Evolutionary conservation across 2,888 invertebrate genomes (phyloP).

Genomic region (Drosophila ustulata): DNA sequence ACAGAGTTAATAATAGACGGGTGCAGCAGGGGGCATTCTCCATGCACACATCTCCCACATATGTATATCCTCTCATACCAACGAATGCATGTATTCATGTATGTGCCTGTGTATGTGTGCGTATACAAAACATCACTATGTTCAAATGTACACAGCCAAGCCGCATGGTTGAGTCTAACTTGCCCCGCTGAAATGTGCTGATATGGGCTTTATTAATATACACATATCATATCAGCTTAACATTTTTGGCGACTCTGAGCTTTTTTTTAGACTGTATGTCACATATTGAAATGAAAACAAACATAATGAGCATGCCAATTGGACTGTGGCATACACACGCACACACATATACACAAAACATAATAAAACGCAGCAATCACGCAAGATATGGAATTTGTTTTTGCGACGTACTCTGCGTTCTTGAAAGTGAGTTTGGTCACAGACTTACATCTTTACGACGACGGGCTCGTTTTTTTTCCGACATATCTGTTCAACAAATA

Average conservation of each 20-base stretch:
- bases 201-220: slow-evolving; percentile 12
- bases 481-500: slow-evolving; percentile 72
- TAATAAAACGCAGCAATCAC: slow-evolving; percentile 17
- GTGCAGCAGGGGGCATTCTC: slow-evolving; percentile 37
- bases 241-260: slow-evolving; percentile 16
- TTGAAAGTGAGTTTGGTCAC: not conserved
- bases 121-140: slow-evolving; percentile 15
- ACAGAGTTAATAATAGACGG: slow-evolving; percentile 56
- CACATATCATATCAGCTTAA: slow-evolving; percentile 18
- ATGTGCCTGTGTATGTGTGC: not conserved
- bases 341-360: slow-evolving; percentile 13
- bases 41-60: slow-evolving; percentile 18
- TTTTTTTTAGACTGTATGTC: slow-evolving; percentile 4
- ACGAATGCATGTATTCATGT: not conserved
- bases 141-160: not conserved
- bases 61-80: slow-evolving; percentile 27
- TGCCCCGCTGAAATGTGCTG: slow-evolving; percentile 33
- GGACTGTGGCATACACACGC: slow-evolving; percentile 42
- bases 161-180: slow-evolving; percentile 44
- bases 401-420: slow-evolving; percentile 21
- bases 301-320: slow-evolving; percentile 58
- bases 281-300: slow-evolving; percentile 62
- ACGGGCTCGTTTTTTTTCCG: slow-evolving; percentile 84
- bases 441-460: slow-evolving; percentile 85
- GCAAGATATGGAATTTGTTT: slow-evolving; percentile 43